phyloP scores from a whole-genome alignment of 2,888 invertebrate species.

The Rhogogaster chlorosoma region DNA sequence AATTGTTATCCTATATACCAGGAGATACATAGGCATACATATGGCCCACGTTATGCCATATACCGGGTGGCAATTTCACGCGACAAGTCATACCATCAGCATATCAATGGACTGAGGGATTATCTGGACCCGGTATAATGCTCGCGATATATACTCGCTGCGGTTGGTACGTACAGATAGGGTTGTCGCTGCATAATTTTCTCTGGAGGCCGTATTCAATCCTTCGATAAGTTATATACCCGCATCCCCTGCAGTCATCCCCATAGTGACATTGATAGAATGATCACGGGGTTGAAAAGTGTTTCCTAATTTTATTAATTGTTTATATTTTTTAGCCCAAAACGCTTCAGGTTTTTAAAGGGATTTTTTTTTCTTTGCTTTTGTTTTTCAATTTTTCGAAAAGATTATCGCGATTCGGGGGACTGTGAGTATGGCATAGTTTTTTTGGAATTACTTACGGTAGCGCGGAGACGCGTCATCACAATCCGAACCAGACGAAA shows the following conservation, averaged over 20 bases:
- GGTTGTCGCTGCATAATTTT: constrained; percentile 65
- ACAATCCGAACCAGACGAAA: constrained; percentile 61
- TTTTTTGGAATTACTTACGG: not conserved
- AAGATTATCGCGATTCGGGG: not conserved
- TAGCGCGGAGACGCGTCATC: constrained; percentile 35
- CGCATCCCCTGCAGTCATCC: not conserved
- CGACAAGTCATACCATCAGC: constrained; percentile 77
- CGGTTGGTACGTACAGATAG: constrained; percentile 76
- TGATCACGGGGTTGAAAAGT: not conserved
- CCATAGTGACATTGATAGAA: not conserved
- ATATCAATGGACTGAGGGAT: constrained; percentile 77
- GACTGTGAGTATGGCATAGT: not conserved
- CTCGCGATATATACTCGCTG: constrained; percentile 60
- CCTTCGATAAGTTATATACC: not conserved
- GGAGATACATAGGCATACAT: not conserved
- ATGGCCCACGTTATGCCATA: constrained; percentile 53
- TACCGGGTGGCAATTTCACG: constrained; percentile 77
- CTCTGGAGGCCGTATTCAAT: not conserved
- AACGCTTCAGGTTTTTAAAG: not conserved
- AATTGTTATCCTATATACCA: not conserved
- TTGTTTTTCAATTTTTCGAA: not conserved
- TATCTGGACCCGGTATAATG: constrained; percentile 75
- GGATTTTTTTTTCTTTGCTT: no score
- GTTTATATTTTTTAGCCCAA: not conserved
- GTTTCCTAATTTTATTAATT: not conserved